phyloP scores from a whole-genome alignment of 2,888 invertebrate species.

The Drosophila maculinotata region DNA sequence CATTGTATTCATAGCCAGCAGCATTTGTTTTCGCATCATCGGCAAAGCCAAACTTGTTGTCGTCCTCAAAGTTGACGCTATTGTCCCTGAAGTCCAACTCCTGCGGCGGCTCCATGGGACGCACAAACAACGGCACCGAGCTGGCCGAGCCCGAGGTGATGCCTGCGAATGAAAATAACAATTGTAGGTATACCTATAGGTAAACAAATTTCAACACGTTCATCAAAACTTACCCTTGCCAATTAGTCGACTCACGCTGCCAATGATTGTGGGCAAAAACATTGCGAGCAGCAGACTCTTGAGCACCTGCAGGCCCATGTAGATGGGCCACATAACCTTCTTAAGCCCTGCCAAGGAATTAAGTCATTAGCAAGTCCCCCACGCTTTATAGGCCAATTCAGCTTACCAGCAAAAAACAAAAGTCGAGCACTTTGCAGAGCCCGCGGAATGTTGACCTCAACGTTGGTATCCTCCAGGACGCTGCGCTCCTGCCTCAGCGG shows the following conservation, averaged over 20 bases:
- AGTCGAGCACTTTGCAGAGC: constrained; percentile 87
- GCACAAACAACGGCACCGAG: constrained; percentile 83
- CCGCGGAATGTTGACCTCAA: constrained; percentile 88
- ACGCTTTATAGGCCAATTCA: too few relatives aligned
- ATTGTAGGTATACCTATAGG: too few relatives aligned
- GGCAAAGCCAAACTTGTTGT: constrained; percentile 66
- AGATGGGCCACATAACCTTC: constrained; percentile 92
- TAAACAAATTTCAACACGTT: background rate
- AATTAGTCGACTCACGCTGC: constrained; percentile 92
- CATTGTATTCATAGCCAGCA: constrained; percentile 80
- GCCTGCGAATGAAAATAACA: constrained; percentile 67
- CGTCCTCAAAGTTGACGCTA: constrained; percentile 87
- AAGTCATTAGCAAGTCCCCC: constrained; percentile 9
- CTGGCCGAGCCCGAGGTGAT: constrained; percentile 83
- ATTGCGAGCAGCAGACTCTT: constrained; percentile 93
- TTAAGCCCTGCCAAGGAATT: constrained; percentile 90
- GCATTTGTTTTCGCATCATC: constrained; percentile 62
- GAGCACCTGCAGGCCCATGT: constrained; percentile 92
- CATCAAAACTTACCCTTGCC: constrained; percentile 89
- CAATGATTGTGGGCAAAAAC: constrained; percentile 93
- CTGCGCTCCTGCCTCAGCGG: constrained; percentile 86
- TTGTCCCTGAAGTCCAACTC: constrained; percentile 92
- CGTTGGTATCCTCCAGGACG: constrained; percentile 72
- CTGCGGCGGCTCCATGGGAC: constrained; percentile 86
- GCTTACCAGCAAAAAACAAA: constrained; percentile 88